phyloP scores from a whole-genome alignment of 2,113 vertebrate species.

The Bubo bubo region DNA sequence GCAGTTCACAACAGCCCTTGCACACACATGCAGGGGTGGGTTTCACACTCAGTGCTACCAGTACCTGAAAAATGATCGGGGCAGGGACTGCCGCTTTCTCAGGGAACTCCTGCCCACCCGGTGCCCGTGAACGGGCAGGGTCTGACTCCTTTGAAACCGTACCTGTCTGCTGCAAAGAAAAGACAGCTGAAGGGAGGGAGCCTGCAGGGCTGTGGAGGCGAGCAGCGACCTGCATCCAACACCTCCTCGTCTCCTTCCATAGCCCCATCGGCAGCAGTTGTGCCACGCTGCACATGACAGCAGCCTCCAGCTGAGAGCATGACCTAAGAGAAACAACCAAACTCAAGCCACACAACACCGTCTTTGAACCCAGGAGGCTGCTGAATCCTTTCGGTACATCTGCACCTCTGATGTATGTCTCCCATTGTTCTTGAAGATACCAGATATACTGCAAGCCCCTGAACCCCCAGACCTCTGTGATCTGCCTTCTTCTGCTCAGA shows the following conservation, averaged over 20 bases:
- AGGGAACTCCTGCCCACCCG: constrained; percentile 83
- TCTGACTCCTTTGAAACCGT: constrained; percentile 93
- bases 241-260: neutral
- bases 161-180: constrained; percentile 88
- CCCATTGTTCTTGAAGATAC: neutral
- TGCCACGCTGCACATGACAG: neutral
- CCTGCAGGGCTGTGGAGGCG: neutral
- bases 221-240: neutral
- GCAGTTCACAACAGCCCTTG: constrained; percentile 17
- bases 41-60: constrained; percentile 54
- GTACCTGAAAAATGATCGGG: constrained; percentile 96
- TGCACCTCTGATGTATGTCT: accelerated
- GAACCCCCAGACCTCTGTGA: neutral
- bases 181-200: constrained; percentile 57
- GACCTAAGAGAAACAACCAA: neutral
- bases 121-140: constrained; percentile 87
- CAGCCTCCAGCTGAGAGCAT: neutral
- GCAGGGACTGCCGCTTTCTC: constrained; percentile 89
- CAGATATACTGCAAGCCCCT: neutral
- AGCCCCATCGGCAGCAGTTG: neutral
- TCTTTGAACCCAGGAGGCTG: neutral
- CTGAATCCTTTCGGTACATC: neutral
- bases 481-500: neutral
- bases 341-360: neutral
- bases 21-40: constrained; percentile 66